phyloP scores from a whole-genome alignment of 2,888 invertebrate species.

The Nebria salina region DNA sequence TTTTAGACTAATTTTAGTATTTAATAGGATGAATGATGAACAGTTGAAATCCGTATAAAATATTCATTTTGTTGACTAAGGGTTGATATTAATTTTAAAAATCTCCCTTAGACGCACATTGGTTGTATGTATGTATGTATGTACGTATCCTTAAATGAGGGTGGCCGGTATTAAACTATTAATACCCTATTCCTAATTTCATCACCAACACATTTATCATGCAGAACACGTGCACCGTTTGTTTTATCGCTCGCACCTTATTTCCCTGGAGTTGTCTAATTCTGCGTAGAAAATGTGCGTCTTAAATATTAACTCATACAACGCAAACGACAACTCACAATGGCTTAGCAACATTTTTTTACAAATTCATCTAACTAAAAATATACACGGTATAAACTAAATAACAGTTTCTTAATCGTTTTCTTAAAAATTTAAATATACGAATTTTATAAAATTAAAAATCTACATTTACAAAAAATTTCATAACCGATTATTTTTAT shows the following conservation, averaged over 20 bases:
- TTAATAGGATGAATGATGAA: no score
- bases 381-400: no score
- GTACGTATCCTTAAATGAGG: constrained; percentile 2
- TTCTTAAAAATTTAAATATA: no score
- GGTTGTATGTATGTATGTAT: neutral
- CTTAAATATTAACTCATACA: constrained; percentile 19
- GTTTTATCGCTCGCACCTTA: constrained; percentile 6
- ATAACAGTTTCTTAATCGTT: no score
- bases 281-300: constrained; percentile 11
- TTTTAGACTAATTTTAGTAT: no score
- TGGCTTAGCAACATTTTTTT: no score
- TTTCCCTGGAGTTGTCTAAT: constrained; percentile 20
- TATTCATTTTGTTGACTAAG: neutral
- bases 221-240: constrained; percentile 16
- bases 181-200: constrained; percentile 39
- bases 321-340: neutral
- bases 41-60: neutral
- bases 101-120: neutral
- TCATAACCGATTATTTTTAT: no score
- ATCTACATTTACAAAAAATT: no score
- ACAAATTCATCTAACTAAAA: no score
- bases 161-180: constrained; percentile 32
- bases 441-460: no score
- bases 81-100: neutral
- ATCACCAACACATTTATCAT: constrained; percentile 33